Conservation (phyloP, 2,888 invertebrate species). For the Lepidochitona cinerea region DNA sequence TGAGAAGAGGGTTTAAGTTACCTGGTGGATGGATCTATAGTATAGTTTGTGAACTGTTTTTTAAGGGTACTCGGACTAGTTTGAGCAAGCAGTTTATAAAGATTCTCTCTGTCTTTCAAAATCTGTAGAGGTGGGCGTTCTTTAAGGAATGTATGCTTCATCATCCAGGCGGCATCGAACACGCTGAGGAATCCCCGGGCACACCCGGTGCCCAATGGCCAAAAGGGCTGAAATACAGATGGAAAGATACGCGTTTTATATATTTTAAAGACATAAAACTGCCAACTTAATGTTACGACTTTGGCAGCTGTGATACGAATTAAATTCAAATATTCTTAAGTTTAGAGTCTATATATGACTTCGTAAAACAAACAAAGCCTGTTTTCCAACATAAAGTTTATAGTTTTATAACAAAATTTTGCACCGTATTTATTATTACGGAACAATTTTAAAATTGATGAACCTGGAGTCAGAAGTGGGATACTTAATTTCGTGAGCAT, state of each 20-base stretch:
- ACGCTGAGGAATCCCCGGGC: conserved; percentile 95
- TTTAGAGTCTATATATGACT: background rate
- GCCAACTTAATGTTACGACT: no score
- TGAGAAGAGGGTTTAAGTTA: no score
- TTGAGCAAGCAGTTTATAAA: conserved; percentile 89
- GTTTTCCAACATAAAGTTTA: no score
- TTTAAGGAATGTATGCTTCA: conserved; percentile 82
- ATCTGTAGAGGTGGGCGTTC: conserved; percentile 81
- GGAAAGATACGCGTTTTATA: conserved; percentile 30
- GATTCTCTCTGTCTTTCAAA: conserved; percentile 92
- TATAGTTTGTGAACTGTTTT: conserved; percentile 79
- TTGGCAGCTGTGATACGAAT: background rate
- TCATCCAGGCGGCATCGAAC: conserved; percentile 94
- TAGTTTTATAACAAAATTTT: background rate
- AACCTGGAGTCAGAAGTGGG: background rate
- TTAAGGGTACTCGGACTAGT: conserved; percentile 95
- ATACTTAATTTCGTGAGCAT: background rate
- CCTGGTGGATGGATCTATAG: conserved; percentile 73
- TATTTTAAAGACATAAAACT: no score
- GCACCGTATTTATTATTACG: background rate
- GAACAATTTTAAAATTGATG: background rate
- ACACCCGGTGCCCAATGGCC: conserved; percentile 98
- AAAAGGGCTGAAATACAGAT: conserved; percentile 76
- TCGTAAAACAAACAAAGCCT: background rate
- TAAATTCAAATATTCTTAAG: background rate